These are phyloP conservation scores for Motacilla alba DNA, from an alignment of 2,113 vertebrate genomes.

Conservation along the genomic window DNA sequence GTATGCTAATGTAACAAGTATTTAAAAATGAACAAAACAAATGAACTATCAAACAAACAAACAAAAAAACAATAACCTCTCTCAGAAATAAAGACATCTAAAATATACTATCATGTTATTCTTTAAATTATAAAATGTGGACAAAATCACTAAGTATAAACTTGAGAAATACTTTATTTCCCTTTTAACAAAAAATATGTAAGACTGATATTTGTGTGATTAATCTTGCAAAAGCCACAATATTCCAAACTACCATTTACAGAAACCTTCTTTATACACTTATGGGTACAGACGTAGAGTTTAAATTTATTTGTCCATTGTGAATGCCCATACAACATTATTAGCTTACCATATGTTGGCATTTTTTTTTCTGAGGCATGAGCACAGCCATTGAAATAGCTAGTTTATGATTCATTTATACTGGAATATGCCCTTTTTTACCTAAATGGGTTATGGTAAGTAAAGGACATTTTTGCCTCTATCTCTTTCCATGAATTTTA, in stretches of 20 bases:
- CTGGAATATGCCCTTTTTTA: not conserved
- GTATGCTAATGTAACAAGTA: not conserved
- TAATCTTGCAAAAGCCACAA: not conserved
- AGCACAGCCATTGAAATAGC: not conserved
- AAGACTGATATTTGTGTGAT: not conserved
- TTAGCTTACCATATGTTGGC: not conserved
- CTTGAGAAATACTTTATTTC: not conserved
- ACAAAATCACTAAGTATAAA: not conserved
- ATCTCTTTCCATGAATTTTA: not conserved
- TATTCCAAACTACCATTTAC: not conserved
- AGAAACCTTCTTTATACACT: not conserved
- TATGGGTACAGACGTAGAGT: not conserved
- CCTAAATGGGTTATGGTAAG: not conserved
- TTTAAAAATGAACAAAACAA: not conserved
- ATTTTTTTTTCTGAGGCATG: not conserved
- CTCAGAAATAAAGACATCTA: not conserved
- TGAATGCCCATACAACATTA: not conserved
- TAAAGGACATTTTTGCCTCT: not conserved
- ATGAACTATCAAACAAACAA: not conserved
- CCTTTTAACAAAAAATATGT: not conserved
- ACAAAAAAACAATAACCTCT: accelerated
- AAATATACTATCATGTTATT: not conserved
- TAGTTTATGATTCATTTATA: not conserved
- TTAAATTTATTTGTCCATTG: not conserved
- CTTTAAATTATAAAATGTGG: not conserved